phyloP scores from a whole-genome alignment of 2,113 vertebrate species.

The Sapayoa aenigma region DNA sequence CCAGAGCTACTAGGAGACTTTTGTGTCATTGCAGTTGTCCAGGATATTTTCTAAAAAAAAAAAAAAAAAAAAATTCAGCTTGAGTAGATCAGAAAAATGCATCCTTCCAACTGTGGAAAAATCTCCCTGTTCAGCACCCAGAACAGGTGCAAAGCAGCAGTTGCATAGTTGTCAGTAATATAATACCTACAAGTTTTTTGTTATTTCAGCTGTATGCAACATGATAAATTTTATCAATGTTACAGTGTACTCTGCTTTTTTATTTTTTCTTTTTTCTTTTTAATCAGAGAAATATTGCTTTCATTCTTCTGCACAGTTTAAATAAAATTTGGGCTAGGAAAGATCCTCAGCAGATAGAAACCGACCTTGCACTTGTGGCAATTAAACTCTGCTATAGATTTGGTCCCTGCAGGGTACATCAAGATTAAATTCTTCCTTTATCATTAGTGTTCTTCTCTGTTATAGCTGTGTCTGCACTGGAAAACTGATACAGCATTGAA shows the following conservation, averaged over 20 bases:
- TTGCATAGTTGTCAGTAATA: not conserved
- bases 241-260: not conserved
- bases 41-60: no score
- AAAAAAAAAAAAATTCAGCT: not conserved
- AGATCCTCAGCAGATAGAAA: not conserved
- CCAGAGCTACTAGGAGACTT: not conserved
- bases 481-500: not conserved
- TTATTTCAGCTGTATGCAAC: not conserved
- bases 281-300: not conserved
- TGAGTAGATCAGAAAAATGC: not conserved
- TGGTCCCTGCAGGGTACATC: not conserved
- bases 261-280: not conserved
- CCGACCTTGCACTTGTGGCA: not conserved
- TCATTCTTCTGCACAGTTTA: not conserved
- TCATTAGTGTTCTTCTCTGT: not conserved
- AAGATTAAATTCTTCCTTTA: conserved; percentile 21
- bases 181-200: not conserved
- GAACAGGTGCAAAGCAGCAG: not conserved
- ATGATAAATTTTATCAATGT: not conserved
- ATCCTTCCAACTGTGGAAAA: not conserved
- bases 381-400: not conserved
- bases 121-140: not conserved
- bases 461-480: not conserved
- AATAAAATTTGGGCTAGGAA: not conserved
- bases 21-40: not conserved